A percentile compares a stretch with the other conserved stretches of the same genome.
These are phyloP conservation scores for Anhinga anhinga DNA, from an alignment of 2,113 vertebrate genomes.

Conservation along the genomic window DNA sequence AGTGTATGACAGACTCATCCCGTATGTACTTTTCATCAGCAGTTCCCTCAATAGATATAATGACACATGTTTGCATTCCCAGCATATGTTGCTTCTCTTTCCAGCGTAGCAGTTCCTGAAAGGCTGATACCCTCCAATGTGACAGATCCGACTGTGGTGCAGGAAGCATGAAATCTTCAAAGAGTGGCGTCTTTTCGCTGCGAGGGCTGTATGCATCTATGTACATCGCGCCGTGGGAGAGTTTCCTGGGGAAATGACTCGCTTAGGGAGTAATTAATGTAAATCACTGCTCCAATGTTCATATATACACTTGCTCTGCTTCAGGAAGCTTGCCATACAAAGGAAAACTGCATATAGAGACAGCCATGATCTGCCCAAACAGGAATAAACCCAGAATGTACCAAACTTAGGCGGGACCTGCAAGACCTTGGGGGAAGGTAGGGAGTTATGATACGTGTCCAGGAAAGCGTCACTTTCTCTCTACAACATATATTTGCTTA, in stretches of 20 bases:
- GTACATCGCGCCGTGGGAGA: neutral
- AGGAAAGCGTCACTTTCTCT: neutral
- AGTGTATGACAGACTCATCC: neutral
- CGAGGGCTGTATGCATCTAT: fast-evolving
- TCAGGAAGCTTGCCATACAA: neutral
- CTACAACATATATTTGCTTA: neutral
- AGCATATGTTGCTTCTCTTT: neutral
- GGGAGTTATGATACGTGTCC: neutral
- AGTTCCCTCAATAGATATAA: neutral
- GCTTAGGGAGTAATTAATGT: neutral
- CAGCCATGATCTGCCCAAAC: neutral
- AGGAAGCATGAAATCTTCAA: neutral
- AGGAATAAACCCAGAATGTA: neutral
- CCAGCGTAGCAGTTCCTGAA: neutral
- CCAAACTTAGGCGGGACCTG: neutral
- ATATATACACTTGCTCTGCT: neutral
- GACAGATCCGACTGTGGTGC: neutral
- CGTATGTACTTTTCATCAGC: neutral
- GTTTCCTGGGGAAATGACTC: neutral
- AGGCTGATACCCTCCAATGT: neutral
- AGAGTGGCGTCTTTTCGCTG: fast-evolving
- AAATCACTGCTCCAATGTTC: neutral
- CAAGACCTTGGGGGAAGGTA: neutral
- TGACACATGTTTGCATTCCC: neutral
- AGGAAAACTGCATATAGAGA: neutral